Conservation (phyloP, 1,140 invertebrate genomes). For the Oreohelix idahoensis region DNA sequence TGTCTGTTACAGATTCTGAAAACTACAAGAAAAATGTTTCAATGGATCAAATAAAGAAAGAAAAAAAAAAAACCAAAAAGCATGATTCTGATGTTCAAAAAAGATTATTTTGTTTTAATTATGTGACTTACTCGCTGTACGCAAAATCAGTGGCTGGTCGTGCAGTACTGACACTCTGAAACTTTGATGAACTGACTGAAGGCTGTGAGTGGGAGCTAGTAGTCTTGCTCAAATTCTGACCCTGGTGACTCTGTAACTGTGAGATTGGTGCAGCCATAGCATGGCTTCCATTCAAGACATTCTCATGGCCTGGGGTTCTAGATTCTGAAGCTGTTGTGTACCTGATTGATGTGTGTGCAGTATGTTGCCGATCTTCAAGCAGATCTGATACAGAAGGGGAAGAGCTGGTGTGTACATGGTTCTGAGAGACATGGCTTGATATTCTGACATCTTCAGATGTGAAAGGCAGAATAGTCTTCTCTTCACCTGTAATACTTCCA, state of each 20-base stretch:
- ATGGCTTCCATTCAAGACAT: neutral
- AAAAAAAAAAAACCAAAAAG: no score
- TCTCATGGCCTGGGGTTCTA: neutral
- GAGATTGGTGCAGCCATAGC: neutral
- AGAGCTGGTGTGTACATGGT: neutral
- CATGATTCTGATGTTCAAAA: no score
- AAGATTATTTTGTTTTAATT: no score
- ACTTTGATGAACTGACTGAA: neutral
- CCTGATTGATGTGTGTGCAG: neutral
- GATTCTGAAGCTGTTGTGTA: neutral
- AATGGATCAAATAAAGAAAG: no score
- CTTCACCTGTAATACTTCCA: no score
- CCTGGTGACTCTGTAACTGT: neutral
- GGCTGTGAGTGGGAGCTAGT: neutral
- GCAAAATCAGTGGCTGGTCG: neutral
- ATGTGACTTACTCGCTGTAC: slow-evolving; percentile 4
- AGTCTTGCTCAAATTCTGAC: neutral
- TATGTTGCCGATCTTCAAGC: neutral
- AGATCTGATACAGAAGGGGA: neutral
- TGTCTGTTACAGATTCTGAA: no score
- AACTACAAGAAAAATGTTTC: no score
- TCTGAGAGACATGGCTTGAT: neutral
- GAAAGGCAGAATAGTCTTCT: neutral
- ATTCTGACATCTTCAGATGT: neutral
- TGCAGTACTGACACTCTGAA: neutral